These are phyloP conservation scores for Miichthys miiuy DNA, from an alignment of 2,797 vertebrate species.

Conservation along the genomic window DNA sequence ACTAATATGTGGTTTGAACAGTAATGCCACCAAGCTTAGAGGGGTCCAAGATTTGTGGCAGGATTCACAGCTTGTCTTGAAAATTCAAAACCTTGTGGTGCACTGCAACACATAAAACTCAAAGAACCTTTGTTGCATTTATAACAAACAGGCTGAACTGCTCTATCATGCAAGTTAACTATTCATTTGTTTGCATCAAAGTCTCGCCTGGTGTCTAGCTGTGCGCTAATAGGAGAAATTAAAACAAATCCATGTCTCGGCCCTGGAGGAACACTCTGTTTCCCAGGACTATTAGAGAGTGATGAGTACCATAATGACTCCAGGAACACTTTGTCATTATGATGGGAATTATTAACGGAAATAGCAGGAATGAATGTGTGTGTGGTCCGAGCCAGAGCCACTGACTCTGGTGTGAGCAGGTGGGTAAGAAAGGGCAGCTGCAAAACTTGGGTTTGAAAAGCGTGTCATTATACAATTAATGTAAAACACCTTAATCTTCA, in stretches of 20 bases:
- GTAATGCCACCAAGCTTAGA: constrained; percentile 35
- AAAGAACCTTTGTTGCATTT: constrained; percentile 10
- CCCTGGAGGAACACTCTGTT: constrained; percentile 54
- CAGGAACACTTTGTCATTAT: constrained; percentile 66
- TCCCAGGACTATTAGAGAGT: constrained; percentile 60
- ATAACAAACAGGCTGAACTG: constrained; percentile 26
- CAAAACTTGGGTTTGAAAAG: constrained; percentile 52
- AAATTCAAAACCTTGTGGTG: constrained; percentile 37
- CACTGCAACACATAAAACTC: constrained; percentile 26
- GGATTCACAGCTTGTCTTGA: constrained; percentile 49
- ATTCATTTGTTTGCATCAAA: constrained; percentile 29
- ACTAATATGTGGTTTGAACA: constrained; percentile 50
- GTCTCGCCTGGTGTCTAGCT: constrained; percentile 38
- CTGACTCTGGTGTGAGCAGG: constrained; percentile 49
- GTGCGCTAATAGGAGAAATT: constrained; percentile 52
- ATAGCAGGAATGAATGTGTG: constrained; percentile 64
- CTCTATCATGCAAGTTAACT: constrained; percentile 28
- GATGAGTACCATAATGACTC: constrained; percentile 72
- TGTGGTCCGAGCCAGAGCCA: constrained; percentile 65
- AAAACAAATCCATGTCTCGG: constrained; percentile 39
- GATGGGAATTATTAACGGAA: constrained; percentile 68
- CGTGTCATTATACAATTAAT: constrained; percentile 69
- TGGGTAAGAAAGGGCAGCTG: constrained; percentile 64
- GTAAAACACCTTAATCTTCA: constrained; percentile 53
- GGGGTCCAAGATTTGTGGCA: constrained; percentile 25